Percentiles rank a stretch among this genome's conserved stretches.
phyloP scores from a whole-genome alignment of 2,113 vertebrate species.

The Dolichotis patagonum region DNA sequence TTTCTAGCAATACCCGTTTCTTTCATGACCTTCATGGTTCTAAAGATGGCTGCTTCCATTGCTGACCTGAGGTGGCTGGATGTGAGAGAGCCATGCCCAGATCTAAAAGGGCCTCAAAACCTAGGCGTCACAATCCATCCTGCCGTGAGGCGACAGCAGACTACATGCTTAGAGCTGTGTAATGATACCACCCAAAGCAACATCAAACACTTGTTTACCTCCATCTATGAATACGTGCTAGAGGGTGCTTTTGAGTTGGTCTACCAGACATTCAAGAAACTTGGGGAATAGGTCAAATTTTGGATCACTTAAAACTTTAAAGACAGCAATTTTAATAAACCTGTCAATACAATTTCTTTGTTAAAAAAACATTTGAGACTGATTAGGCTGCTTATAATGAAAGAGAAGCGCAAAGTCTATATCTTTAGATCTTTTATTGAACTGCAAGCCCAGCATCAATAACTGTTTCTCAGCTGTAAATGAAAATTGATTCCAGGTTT shows the following conservation, averaged over 20 bases:
- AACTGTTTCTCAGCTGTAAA: constrained; percentile 88
- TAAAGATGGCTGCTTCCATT: neutral
- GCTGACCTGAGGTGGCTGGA: neutral
- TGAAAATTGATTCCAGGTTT: constrained; percentile 90
- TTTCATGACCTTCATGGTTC: constrained; percentile 18
- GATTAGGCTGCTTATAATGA: constrained; percentile 86
- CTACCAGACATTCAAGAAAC: constrained; percentile 77
- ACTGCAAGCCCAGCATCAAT: constrained; percentile 86
- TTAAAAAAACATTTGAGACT: constrained; percentile 88
- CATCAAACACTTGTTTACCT: constrained; percentile 74
- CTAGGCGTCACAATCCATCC: neutral
- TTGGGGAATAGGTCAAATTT: constrained; percentile 81
- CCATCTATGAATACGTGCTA: constrained; percentile 74
- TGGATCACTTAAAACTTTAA: constrained; percentile 85
- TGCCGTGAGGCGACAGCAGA: neutral
- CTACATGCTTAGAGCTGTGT: constrained; percentile 23
- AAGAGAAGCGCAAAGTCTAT: constrained; percentile 84
- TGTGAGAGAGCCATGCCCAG: neutral
- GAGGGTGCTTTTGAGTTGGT: constrained; percentile 77
- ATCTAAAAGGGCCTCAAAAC: neutral
- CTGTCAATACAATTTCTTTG: constrained; percentile 86
- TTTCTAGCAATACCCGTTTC: constrained; percentile 36
- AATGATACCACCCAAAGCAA: constrained; percentile 69
- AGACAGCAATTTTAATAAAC: constrained; percentile 87
- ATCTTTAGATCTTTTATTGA: constrained; percentile 88